phyloP scores from a whole-genome alignment of 2,113 vertebrate genomes.

The Chroicocephalus ridibundus region DNA sequence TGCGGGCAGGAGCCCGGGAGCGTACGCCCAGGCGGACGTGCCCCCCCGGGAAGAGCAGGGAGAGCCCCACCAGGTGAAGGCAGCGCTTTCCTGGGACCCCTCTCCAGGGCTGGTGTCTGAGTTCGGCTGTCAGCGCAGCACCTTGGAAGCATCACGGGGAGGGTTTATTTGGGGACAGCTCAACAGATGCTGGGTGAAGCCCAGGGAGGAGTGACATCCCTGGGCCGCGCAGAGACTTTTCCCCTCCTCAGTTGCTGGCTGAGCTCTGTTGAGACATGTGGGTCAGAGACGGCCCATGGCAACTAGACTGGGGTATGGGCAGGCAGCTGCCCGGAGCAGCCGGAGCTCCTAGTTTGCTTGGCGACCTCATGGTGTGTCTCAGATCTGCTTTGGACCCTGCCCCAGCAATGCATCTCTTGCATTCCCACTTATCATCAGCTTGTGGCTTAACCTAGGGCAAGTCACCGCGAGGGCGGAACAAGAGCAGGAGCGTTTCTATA shows the following conservation, averaged over 20 bases:
- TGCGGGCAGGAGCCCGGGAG: background rate
- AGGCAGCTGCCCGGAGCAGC: background rate
- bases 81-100: accelerated
- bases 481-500: background rate
- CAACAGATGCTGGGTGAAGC: background rate
- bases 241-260: background rate
- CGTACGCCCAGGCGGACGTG: accelerated
- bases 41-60: background rate
- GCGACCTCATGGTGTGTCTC: background rate
- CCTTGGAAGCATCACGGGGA: accelerated
- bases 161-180: background rate
- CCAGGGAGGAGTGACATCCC: background rate
- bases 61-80: background rate
- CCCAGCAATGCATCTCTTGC: background rate
- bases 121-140: background rate
- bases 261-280: background rate
- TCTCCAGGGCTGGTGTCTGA: background rate
- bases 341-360: accelerated
- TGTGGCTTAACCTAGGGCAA: background rate
- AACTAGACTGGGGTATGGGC: background rate
- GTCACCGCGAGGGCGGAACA: background rate
- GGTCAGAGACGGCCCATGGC: background rate
- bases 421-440: background rate
- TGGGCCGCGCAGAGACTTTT: background rate
- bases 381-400: background rate